Base-by-base conservation (phyloP, 2,113 vertebrate genomes). In the Pao palembangensis region DNA sequence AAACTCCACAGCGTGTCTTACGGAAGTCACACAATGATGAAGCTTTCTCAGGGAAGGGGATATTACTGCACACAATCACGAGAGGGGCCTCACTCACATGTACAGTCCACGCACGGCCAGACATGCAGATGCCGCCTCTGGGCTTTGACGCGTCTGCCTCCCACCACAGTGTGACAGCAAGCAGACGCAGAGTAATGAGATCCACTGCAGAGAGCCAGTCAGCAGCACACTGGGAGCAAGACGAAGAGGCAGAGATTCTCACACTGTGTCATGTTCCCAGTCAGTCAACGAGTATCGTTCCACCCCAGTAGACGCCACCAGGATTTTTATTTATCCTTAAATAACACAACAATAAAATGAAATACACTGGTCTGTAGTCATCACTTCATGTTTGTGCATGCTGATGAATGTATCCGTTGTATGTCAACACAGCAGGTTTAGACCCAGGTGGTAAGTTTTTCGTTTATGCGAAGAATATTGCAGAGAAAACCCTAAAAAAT, bases 111-210 rank as follows among this genome's bases (percentile, higher is more conserved):
- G 67, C 23, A 43, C 14, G 19, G 12, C 13, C 51, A 49, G 46
- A 71, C 55, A 66, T 60, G 50, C 73, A 80, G 63, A 79, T 77
- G 71, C 74, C 71, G 71, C 75, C 76, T 86, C 72, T 63, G 75
- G 84, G 75, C 69, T 78, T 71, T 61, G 81, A 75, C 72, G 51
- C 38, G 53, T 78, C 75, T 77, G 75, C 67, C 69, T 80, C 78
- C 68, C 76, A 61, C 82, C 58, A 44, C 74, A 80, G 74, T 73
- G 73, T 78, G 76, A 87, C 86, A 83, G 71, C 68, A 69, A 87
- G 78, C 81, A 87, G 81, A 78, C 76, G 63, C 75, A 79, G 73
- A 84, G 66, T 87, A 83, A 88, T 85, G 75, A 88, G 80, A 84
- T 75, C 69, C 73, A 67, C 76, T 76, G 78, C 70, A 70, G 81